These are phyloP conservation scores for Ypsolopha scabrella DNA, from an alignment of 2,888 invertebrate species.

Conservation along the genomic window DNA sequence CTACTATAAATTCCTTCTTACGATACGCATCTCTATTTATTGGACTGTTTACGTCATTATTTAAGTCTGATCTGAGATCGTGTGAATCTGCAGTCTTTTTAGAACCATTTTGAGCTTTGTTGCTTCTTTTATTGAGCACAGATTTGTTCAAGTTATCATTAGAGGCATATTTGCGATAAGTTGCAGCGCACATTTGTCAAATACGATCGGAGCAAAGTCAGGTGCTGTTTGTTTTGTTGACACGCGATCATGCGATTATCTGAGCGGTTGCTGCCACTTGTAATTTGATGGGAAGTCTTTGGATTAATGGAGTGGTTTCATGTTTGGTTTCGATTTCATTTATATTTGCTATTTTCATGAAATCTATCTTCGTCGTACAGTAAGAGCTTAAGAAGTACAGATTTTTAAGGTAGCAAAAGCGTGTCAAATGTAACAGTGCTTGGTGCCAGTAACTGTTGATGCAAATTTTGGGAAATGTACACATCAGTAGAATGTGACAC, in stretches of 20 bases:
- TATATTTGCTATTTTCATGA: too few species aligned
- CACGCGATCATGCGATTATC: conserved; percentile 51
- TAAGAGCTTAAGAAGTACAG: too few species aligned
- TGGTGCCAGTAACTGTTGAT: too few species aligned
- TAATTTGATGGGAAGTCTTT: conserved; percentile 51
- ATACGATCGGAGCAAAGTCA: conserved; percentile 46
- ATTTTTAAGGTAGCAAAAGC: too few species aligned
- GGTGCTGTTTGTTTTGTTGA: conserved; percentile 55
- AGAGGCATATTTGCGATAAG: conserved; percentile 26
- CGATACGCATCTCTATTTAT: conserved; percentile 19
- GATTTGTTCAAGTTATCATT: not conserved
- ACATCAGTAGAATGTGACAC: conserved; percentile 28
- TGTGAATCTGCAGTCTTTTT: conserved; percentile 18
- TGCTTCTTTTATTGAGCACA: conserved; percentile 5
- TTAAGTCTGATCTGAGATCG: conserved; percentile 32
- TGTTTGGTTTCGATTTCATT: too few species aligned
- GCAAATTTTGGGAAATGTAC: conserved; percentile 12
- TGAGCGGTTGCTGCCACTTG: conserved; percentile 40
- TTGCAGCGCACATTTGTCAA: conserved; percentile 50
- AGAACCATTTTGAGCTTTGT: conserved; percentile 23
- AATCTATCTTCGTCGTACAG: too few species aligned
- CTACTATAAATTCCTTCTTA: conserved; percentile 10
- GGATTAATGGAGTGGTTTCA: conserved; percentile 7
- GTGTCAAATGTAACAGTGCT: too few species aligned
- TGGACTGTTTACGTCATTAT: conserved; percentile 29